These are phyloP conservation scores for Phyllostomus hastatus DNA, from an alignment of 2,113 vertebrate species.

Conservation along the genomic window DNA sequence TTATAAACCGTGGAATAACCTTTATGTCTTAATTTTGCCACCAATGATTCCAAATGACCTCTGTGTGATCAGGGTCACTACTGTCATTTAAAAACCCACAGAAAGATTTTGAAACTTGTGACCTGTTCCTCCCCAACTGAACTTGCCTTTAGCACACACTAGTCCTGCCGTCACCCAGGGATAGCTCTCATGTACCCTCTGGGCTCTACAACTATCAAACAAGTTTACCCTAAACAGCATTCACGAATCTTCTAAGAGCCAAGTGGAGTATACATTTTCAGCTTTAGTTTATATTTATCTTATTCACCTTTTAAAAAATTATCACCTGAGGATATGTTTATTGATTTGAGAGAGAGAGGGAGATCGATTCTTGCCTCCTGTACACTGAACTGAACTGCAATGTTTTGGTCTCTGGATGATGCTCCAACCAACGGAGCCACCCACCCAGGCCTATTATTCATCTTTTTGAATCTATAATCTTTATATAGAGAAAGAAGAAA, in stretches of 20 bases:
- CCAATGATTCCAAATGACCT: background rate
- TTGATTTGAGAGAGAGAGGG: too few relatives aligned
- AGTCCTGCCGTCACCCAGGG: background rate
- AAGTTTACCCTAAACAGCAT: background rate
- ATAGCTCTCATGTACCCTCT: background rate
- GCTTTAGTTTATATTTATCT: background rate
- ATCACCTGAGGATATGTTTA: too few relatives aligned
- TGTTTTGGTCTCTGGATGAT: too few relatives aligned
- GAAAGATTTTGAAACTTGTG: conserved; percentile 10
- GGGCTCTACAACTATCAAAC: background rate
- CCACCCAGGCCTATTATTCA: background rate
- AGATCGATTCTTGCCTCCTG: too few relatives aligned
- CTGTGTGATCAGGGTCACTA: background rate
- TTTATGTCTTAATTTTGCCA: background rate
- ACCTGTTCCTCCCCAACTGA: background rate
- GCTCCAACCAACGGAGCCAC: too few relatives aligned
- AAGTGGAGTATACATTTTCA: background rate
- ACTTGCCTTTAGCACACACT: background rate
- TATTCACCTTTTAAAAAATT: background rate
- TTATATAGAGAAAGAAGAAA: background rate
- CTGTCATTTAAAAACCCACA: background rate
- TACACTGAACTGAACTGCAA: too few relatives aligned
- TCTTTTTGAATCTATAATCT: background rate
- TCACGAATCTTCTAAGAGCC: background rate
- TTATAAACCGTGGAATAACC: background rate